Evolutionary conservation across 1,140 invertebrate species (phyloP), one percentile per base, ranked within the genome.

Genomic region (Drosophila mayri): DNA sequence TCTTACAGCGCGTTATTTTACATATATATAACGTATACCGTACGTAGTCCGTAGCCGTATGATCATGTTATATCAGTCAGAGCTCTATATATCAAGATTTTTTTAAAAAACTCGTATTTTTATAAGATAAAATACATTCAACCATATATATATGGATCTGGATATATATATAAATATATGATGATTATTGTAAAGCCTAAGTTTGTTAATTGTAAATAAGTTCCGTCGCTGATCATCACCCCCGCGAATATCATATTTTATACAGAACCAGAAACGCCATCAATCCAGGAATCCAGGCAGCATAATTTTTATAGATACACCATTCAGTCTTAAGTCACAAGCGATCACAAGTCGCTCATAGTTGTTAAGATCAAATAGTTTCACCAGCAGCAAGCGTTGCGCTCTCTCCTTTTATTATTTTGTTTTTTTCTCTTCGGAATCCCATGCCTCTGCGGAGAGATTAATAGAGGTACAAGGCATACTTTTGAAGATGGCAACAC

Each of bases 21-120:
- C 18, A 37, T 22, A 37, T 37, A 37, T 16, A 20, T 20, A 52
- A 10, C 63, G 63, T 55, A 78, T 60, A 64, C 37, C 52, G 67
- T 60, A 77, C 58, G 64, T 61, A 78, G 65, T 44, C 28, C 49
- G 41, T 70, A 75, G 74, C 28, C 40, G 40, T 88, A 88, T 61
- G 60, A 63, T 86, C 70, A 79, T 87, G 84, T 87, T 88, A 87
- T 65, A 88, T 67, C 84, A 87, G 73, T 87, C 84, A 88, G 72
- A 87, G 84, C 80, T 87, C 76, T 88, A 80, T 88, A 83, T 87
- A 80, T 74, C 76, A 59, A 44, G 22, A 74, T 86, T 73, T 79
- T 82, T 66, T 67, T 54, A 25, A 58, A 38, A 67, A 46, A 1
- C 43, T 32, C 71, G 73, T 87, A 83, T 80, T 87, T 88, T 84